phyloP scores from a whole-genome alignment of 2,113 vertebrate genomes.

The Fulmarus glacialis region DNA sequence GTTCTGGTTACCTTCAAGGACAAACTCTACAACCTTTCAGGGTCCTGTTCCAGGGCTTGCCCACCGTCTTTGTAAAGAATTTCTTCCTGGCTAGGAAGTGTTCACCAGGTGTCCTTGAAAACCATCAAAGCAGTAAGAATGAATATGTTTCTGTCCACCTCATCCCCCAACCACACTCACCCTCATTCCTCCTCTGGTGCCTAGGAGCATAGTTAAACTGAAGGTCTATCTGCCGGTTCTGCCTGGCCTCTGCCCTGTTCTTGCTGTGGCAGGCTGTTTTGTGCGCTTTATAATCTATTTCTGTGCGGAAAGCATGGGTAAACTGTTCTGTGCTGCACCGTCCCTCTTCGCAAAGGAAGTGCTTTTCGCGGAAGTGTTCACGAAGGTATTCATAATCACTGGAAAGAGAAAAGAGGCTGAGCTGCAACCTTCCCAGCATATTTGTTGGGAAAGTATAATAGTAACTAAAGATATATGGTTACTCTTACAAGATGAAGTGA shows the following conservation, averaged over 20 bases:
- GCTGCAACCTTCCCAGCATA: neutral
- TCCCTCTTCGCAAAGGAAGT: conserved; percentile 96
- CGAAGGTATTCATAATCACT: conserved; percentile 93
- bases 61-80: neutral
- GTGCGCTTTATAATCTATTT: conserved; percentile 98
- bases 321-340: conserved; percentile 92
- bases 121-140: neutral
- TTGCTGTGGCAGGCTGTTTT: conserved; percentile 92
- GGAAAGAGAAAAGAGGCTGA: neutral
- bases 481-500: neutral
- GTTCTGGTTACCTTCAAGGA: neutral
- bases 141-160: fast-evolving
- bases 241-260: conserved; percentile 92
- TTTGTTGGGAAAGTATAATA: neutral
- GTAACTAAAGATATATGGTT: fast-evolving
- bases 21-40: neutral
- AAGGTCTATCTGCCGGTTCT: conserved; percentile 96
- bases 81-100: fast-evolving
- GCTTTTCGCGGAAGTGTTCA: conserved; percentile 94
- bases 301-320: conserved; percentile 93
- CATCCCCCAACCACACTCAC: conserved; percentile 55
- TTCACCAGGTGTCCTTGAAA: neutral
- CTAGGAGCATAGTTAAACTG: conserved; percentile 88
- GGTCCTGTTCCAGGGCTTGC: neutral
- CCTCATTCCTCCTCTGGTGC: conserved; percentile 86